phyloP scores from a whole-genome alignment of 2,797 vertebrate species.

The Acropternis orthonyx region DNA sequence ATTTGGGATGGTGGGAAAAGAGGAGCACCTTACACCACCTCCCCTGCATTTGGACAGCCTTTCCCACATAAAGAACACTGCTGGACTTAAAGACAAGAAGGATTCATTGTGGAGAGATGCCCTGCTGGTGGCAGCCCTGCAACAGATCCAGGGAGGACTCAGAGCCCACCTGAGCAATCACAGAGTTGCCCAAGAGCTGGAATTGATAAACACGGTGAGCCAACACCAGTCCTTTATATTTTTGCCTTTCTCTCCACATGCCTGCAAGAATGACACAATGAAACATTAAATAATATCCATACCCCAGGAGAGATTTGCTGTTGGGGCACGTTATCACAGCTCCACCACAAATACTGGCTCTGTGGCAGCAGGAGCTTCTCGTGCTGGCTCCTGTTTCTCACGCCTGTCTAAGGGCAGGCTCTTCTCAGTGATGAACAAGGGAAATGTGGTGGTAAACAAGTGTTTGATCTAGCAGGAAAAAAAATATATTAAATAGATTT shows the following conservation, averaged over 20 bases:
- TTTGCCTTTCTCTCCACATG: neutral
- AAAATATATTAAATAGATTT: conserved; percentile 26
- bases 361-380: neutral
- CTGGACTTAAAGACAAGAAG: neutral
- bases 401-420: neutral
- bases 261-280: neutral
- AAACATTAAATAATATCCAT: neutral
- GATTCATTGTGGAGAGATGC: neutral
- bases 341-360: neutral
- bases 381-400: neutral
- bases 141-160: neutral
- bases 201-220: neutral
- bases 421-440: conserved; percentile 5
- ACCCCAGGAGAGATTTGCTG: neutral
- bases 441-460: conserved; percentile 38
- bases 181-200: neutral
- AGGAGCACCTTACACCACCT: neutral
- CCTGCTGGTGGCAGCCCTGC: neutral
- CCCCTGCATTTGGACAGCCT: neutral
- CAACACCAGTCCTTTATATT: neutral
- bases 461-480: conserved; percentile 8
- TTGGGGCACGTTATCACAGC: neutral
- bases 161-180: neutral
- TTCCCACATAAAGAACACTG: accelerated
- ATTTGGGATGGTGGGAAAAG: neutral